Conservation (phyloP, 2,888 invertebrate genomes). For the Aromia moschata region DNA sequence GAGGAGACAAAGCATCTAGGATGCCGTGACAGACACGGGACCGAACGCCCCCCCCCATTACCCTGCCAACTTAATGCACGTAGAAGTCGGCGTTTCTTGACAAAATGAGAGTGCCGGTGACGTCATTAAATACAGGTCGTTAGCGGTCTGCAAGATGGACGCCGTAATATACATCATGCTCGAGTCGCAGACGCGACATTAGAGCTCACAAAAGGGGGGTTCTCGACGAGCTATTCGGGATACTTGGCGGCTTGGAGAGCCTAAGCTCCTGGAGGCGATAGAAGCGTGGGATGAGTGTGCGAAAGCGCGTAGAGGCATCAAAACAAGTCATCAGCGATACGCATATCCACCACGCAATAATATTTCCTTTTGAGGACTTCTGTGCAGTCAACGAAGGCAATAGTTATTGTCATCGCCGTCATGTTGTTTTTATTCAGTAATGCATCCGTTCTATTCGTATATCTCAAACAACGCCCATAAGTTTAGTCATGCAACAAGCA, state of each 20-base stretch:
- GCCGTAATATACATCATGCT: conserved; percentile 44
- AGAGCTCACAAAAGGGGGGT: conserved; percentile 12
- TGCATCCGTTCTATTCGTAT: no score
- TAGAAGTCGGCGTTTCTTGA: conserved; percentile 44
- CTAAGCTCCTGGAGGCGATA: no score
- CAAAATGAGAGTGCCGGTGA: conserved; percentile 48
- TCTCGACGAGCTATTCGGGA: conserved; percentile 13
- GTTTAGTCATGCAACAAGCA: no score
- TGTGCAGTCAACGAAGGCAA: no score
- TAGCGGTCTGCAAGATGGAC: conserved; percentile 47
- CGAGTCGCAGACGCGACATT: conserved; percentile 15
- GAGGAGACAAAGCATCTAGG: conserved; percentile 39
- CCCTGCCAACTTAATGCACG: conserved; percentile 40
- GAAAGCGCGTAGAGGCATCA: background rate
- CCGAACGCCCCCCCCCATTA: conserved; percentile 23
- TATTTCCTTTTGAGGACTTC: no score
- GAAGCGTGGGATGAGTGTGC: background rate
- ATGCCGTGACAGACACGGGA: conserved; percentile 37
- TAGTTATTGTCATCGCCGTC: no score
- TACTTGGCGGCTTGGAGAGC: no score
- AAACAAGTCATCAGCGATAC: no score
- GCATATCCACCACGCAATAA: no score
- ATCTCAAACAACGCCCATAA: no score
- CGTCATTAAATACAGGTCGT: conserved; percentile 49
- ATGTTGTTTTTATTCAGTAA: no score